Conservation (phyloP, 1,140 invertebrate genomes). For the Diuraphis noxia region DNA sequence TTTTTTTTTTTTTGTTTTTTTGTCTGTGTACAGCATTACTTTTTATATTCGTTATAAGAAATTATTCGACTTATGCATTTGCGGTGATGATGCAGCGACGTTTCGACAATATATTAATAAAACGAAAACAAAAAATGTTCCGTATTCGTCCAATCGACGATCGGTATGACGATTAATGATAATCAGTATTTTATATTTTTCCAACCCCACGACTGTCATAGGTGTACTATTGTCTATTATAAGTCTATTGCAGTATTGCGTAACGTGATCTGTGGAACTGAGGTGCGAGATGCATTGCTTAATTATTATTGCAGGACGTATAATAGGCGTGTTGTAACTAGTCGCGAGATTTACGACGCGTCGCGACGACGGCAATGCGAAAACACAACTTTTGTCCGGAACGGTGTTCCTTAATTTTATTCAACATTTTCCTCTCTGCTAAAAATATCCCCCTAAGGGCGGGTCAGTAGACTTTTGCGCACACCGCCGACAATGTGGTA, state of each 20-base stretch:
- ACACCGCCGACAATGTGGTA: neutral
- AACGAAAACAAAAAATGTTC: neutral
- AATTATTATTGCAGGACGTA: neutral
- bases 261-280: too few relatives aligned
- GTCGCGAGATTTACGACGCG: neutral
- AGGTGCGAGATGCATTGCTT: neutral
- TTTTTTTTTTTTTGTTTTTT: too few relatives aligned
- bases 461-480: neutral
- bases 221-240: too few relatives aligned
- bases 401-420: neutral
- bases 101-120: neutral
- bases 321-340: neutral
- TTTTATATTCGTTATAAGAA: too few relatives aligned
- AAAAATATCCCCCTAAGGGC: too few relatives aligned
- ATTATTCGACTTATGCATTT: too few relatives aligned
- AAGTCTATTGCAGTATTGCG: too few relatives aligned
- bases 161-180: neutral
- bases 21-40: too few relatives aligned
- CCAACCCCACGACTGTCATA: too few relatives aligned
- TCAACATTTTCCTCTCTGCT: neutral
- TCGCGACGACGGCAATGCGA: neutral
- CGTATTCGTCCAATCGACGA: neutral
- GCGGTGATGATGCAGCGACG: too few relatives aligned
- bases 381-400: neutral
- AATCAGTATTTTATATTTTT: neutral